phyloP scores from a whole-genome alignment of 2,113 vertebrate genomes.

The Meriones unguiculatus region DNA sequence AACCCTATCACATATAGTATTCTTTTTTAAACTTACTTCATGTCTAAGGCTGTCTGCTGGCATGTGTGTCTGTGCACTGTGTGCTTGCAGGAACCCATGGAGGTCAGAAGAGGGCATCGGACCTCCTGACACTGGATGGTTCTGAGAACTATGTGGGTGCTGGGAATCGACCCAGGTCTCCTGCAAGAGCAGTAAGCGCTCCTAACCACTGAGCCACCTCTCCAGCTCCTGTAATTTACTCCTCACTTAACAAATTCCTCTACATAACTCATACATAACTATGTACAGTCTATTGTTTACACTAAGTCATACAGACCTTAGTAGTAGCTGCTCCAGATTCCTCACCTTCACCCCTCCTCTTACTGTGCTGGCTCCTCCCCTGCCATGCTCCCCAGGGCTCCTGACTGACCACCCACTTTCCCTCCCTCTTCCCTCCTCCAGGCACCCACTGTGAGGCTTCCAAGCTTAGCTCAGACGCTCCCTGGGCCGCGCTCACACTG shows the following conservation, averaged over 20 bases:
- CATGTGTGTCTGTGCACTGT: background rate
- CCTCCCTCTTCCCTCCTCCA: fast-evolving
- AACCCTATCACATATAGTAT: background rate
- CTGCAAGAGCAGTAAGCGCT: background rate
- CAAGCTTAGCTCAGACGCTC: background rate
- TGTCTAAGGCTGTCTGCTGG: background rate
- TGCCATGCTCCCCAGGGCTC: fast-evolving
- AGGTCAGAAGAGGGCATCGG: background rate
- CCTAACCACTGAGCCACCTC: background rate
- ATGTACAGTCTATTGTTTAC: background rate
- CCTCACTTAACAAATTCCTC: background rate
- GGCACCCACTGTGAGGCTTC: background rate
- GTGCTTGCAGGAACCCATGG: background rate
- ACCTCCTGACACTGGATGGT: background rate
- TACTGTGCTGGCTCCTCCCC: fast-evolving
- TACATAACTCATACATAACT: too few species aligned
- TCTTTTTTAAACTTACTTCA: background rate
- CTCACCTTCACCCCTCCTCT: background rate
- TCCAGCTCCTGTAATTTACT: background rate
- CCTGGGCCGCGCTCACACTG: background rate
- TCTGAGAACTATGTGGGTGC: background rate
- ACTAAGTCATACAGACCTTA: background rate
- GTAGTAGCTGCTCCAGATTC: background rate
- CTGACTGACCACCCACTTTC: fast-evolving
- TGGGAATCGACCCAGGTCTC: background rate